Conservation (phyloP, 1,140 invertebrate genomes). For the Apolygus lucorum region DNA sequence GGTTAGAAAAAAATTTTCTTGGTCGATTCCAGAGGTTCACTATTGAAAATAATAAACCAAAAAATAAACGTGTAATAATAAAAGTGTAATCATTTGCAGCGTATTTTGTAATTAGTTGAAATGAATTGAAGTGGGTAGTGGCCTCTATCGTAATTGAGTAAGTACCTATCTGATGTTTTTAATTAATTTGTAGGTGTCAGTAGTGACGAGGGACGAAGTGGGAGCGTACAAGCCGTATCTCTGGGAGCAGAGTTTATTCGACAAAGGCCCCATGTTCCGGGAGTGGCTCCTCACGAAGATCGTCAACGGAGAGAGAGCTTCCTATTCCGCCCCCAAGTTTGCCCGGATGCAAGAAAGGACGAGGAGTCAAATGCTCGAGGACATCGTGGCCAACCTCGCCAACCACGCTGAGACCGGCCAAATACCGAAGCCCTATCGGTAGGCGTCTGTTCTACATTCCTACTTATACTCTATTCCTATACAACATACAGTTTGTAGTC, state of each 20-base stretch:
- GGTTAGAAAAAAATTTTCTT: too few species aligned
- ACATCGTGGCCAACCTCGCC: slow-evolving; percentile 85
- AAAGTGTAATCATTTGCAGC: too few species aligned
- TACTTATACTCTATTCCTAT: too few species aligned
- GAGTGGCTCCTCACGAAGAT: slow-evolving; percentile 96
- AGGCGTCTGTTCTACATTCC: too few species aligned
- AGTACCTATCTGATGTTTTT: too few species aligned
- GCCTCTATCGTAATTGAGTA: too few species aligned
- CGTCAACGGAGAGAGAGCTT: slow-evolving; percentile 92
- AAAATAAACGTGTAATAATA: too few species aligned
- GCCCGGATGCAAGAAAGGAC: slow-evolving; percentile 89
- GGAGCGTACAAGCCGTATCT: slow-evolving; percentile 50
- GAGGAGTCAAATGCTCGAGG: slow-evolving; percentile 81
- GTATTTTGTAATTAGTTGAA: too few species aligned
- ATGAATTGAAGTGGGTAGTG: too few species aligned
- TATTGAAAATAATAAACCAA: too few species aligned
- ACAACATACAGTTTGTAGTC: too few species aligned
- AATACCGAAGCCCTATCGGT: slow-evolving; percentile 91
- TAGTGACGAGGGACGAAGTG: slow-evolving; percentile 93
- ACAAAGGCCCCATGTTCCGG: slow-evolving; percentile 80
- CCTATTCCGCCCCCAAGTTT: slow-evolving; percentile 94
- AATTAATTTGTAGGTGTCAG: slow-evolving; percentile 68
- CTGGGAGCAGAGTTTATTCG: slow-evolving; percentile 30
- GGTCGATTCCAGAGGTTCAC: too few species aligned
- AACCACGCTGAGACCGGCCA: slow-evolving; percentile 92